phyloP scores from a whole-genome alignment of 2,797 vertebrate genomes.

The Anniella stebbinsi region DNA sequence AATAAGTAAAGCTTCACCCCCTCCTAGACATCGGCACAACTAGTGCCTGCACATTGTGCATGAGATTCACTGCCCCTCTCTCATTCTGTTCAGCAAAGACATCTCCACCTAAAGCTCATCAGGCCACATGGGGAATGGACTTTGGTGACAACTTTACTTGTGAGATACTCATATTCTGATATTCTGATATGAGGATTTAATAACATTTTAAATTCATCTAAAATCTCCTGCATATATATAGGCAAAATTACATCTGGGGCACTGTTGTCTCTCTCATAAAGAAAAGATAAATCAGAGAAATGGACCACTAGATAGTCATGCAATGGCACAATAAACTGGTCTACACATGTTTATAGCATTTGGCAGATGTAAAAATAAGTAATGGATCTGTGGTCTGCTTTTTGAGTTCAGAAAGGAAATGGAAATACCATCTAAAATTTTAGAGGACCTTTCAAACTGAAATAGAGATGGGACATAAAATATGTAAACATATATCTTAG shows the following conservation, averaged over 20 bases:
- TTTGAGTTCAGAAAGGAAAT: background rate
- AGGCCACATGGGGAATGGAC: too few relatives aligned
- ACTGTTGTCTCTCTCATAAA: slow-evolving; percentile 13
- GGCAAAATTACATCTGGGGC: background rate
- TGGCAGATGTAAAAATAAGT: slow-evolving; percentile 4
- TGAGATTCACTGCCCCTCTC: background rate
- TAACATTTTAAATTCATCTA: background rate
- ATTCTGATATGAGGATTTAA: background rate
- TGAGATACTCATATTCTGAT: background rate
- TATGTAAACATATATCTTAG: slow-evolving; percentile 38
- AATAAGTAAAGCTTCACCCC: too few relatives aligned
- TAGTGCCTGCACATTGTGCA: too few relatives aligned
- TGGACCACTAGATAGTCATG: slow-evolving; percentile 17
- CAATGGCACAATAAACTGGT: background rate
- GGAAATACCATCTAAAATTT: slow-evolving; percentile 39
- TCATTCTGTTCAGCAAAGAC: background rate
- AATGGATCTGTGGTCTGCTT: background rate
- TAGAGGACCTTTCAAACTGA: slow-evolving; percentile 60
- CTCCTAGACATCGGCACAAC: too few relatives aligned
- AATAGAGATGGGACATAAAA: slow-evolving; percentile 25
- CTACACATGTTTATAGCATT: background rate
- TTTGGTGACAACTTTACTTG: background rate
- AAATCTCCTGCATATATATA: background rate
- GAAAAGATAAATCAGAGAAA: slow-evolving; percentile 27
- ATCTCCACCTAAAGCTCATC: background rate